These are phyloP conservation scores for Melipona quadrifasciata DNA, from an alignment of 1,140 invertebrate species.

Conservation along the genomic window DNA sequence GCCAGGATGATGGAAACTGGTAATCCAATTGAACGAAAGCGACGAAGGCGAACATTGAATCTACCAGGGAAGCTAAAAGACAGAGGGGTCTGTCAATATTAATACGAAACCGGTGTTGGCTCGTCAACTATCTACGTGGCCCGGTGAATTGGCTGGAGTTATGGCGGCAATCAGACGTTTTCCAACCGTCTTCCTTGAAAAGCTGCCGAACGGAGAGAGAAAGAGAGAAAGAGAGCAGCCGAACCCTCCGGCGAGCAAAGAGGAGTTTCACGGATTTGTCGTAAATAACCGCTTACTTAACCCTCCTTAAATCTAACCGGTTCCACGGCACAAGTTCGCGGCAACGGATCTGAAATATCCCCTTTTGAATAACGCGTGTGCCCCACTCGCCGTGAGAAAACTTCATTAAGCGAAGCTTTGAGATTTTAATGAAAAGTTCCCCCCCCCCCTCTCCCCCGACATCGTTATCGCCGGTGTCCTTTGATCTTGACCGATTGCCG, in stretches of 20 bases:
- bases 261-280: conserved; percentile 40
- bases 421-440: conserved; percentile 37
- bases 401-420: conserved; percentile 29
- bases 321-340: conserved; percentile 11
- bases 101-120: conserved; percentile 51
- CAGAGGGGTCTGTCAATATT: conserved; percentile 37
- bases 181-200: neutral
- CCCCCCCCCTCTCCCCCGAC: neutral
- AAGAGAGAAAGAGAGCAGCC: too few relatives aligned
- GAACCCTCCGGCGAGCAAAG: neutral
- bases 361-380: conserved; percentile 3
- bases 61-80: conserved; percentile 1
- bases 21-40: conserved; percentile 48
- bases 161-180: conserved; percentile 52
- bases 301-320: conserved; percentile 37
- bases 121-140: conserved; percentile 19
- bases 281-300: conserved; percentile 51
- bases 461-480: neutral
- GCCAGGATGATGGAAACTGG: neutral
- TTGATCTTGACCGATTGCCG: neutral
- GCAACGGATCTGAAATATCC: neutral
- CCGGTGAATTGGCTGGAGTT: conserved; percentile 51
- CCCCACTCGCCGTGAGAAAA: neutral
- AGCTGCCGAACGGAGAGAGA: neutral
- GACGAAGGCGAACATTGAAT: neutral